A percentile compares a stretch with the other conserved stretches of the same genome.
phyloP scores from a whole-genome alignment of 2,888 invertebrate species.

The Microctonus aethiopoides region DNA sequence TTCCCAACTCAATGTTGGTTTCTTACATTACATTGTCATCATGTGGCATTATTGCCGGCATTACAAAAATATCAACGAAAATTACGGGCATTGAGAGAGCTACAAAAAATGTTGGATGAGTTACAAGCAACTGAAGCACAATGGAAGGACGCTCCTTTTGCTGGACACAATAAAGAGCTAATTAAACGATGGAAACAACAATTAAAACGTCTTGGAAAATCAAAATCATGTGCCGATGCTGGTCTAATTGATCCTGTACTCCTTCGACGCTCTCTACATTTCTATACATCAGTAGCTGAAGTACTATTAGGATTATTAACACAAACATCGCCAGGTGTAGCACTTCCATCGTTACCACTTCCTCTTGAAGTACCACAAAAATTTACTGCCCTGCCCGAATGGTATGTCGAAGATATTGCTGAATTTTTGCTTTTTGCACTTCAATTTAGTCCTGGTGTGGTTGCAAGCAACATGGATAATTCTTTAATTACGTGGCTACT shows the following conservation, averaged over 20 bases:
- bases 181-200: conserved; percentile 90
- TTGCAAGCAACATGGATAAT: conserved; percentile 82
- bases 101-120: conserved; percentile 89
- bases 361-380: conserved; percentile 75
- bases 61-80: conserved; percentile 85
- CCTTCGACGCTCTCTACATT: conserved; percentile 84
- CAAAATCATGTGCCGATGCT: conserved; percentile 92
- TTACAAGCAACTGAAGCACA: conserved; percentile 82
- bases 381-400: conserved; percentile 94
- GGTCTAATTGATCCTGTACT: conserved; percentile 87
- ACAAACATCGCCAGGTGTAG: conserved; percentile 68
- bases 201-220: conserved; percentile 78
- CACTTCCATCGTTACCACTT: conserved; percentile 70
- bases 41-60: conserved; percentile 89
- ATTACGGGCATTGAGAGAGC: conserved; percentile 81
- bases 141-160: conserved; percentile 83
- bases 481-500: conserved; percentile 89
- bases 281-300: conserved; percentile 88
- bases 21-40: conserved; percentile 93
- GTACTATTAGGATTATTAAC: conserved; percentile 78
- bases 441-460: conserved; percentile 82
- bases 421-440: conserved; percentile 94
- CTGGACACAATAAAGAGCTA: conserved; percentile 83
- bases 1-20: conserved; percentile 99
- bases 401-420: conserved; percentile 97